A percentile compares a stretch with the other conserved stretches of the same genome.
Evolutionary conservation across 2,113 vertebrate genomes (phyloP).

Genomic region (Grammomys dolichurus): DNA sequence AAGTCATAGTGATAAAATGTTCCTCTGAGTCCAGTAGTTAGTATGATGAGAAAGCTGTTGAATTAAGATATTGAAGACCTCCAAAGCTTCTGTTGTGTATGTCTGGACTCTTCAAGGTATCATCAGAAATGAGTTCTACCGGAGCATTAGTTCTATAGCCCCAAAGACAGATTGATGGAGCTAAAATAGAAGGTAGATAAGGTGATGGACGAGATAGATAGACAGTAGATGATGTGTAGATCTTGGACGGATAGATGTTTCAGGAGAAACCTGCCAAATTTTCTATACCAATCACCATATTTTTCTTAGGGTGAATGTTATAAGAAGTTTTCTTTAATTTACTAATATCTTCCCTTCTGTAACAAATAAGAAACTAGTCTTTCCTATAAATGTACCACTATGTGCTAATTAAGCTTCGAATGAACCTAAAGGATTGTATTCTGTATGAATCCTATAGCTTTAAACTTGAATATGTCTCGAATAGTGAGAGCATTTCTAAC

Average conservation of each 20-base stretch:
- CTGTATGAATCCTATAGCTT: background rate
- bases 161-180: background rate
- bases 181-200: background rate
- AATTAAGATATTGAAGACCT: background rate
- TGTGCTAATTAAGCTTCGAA: background rate
- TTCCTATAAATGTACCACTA: background rate
- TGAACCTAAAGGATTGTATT: background rate
- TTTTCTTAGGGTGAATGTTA: background rate
- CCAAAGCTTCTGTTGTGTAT: background rate
- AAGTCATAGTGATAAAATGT: conserved; percentile 18
- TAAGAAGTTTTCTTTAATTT: conserved; percentile 29
- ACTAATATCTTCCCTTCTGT: conserved; percentile 26
- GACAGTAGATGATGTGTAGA: background rate
- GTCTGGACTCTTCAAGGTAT: conserved; percentile 32
- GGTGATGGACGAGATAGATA: background rate
- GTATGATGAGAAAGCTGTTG: background rate
- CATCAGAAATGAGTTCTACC: conserved; percentile 3
- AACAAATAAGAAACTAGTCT: background rate
- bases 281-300: background rate
- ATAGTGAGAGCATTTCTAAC: background rate
- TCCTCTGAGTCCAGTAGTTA: background rate
- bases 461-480: background rate
- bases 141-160: background rate
- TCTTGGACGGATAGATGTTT: background rate
- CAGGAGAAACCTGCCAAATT: background rate